Percentiles rank a stretch among this genome's conserved stretches.
Conservation (phyloP, 2,888 invertebrate species). For the Nemoura dubitans region DNA sequence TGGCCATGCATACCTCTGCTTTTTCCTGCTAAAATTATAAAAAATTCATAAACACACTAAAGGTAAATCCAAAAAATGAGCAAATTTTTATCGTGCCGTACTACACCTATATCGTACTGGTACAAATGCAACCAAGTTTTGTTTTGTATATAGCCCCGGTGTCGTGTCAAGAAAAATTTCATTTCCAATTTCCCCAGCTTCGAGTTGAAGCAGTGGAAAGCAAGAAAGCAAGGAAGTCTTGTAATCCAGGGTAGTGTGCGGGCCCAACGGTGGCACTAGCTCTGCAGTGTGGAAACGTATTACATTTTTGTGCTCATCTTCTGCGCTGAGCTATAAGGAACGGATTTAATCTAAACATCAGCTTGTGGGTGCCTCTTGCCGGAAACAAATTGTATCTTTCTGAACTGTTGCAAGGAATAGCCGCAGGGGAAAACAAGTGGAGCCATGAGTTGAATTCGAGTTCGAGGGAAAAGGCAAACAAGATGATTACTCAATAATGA, state of each 20-base stretch:
- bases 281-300: background rate
- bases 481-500: background rate
- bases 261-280: background rate
- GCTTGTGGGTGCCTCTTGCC: constrained; percentile 12
- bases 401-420: background rate
- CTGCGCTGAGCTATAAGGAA: background rate
- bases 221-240: background rate
- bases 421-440: constrained; percentile 12
- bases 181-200: background rate
- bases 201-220: background rate
- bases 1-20: background rate
- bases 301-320: constrained; percentile 29
- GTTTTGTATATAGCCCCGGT: background rate
- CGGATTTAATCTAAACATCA: constrained; percentile 29
- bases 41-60: background rate
- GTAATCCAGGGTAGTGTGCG: background rate
- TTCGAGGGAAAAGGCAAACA: background rate
- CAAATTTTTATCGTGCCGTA: background rate
- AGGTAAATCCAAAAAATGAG: constrained; percentile 1
- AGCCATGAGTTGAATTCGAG: background rate
- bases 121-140: background rate
- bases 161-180: background rate
- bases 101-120: background rate
- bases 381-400: background rate
- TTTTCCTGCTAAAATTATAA: background rate